Evolutionary conservation across 2,113 vertebrate species (phyloP).

Genomic region (Pterocles burchelli): DNA sequence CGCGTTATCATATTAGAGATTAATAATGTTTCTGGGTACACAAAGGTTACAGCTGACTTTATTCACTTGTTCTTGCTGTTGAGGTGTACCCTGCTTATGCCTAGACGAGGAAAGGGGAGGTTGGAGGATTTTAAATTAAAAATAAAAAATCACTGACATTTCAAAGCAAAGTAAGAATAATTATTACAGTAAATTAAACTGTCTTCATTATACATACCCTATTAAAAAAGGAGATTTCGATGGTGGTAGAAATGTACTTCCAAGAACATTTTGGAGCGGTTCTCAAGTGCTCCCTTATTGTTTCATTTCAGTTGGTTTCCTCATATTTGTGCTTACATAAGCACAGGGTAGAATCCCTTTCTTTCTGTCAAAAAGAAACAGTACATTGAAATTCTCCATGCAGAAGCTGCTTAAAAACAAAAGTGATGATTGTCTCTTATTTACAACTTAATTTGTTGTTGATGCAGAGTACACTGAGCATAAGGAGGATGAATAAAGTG

Average conservation of each 20-base stretch:
- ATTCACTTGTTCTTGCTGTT: constrained; percentile 1
- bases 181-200: background rate
- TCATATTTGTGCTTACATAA: constrained; percentile 78
- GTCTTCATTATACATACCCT: background rate
- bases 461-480: constrained; percentile 92
- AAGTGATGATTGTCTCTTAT: constrained; percentile 95
- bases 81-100: background rate
- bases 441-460: constrained; percentile 96
- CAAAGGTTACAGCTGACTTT: background rate
- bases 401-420: constrained; percentile 90
- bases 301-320: constrained; percentile 73
- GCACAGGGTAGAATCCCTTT: constrained; percentile 76
- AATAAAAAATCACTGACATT: background rate
- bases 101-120: background rate
- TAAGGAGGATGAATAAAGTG: constrained; percentile 92
- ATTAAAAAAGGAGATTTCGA: constrained; percentile 38
- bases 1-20: background rate
- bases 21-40: background rate
- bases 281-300: constrained; percentile 73
- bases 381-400: constrained; percentile 81
- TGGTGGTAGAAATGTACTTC: constrained; percentile 49
- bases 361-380: constrained; percentile 72
- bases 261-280: constrained; percentile 60
- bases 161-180: background rate
- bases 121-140: background rate